Conservation (phyloP, 1,140 invertebrate species). For the Diploscapter pachys region DNA sequence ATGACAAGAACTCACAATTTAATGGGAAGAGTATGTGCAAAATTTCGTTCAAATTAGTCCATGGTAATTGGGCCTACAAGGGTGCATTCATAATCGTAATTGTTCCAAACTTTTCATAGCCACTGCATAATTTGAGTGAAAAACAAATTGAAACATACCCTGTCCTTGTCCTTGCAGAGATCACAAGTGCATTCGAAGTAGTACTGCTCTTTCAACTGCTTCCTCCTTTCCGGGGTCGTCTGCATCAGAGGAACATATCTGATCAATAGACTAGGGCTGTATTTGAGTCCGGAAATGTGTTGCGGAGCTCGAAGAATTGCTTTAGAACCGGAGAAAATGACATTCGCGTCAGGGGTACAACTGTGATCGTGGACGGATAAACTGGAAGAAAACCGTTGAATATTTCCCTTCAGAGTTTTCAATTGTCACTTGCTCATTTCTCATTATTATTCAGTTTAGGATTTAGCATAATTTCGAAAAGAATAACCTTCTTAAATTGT, state of each 20-base stretch:
- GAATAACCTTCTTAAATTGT: too few species aligned
- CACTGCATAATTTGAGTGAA: too few species aligned
- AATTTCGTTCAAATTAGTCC: too few species aligned
- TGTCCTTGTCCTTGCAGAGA: conserved; percentile 4
- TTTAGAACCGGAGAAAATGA: conserved; percentile 14
- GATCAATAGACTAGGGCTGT: not conserved
- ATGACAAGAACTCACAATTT: too few species aligned
- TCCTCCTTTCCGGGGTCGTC: not conserved
- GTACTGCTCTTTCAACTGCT: not conserved
- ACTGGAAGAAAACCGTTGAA: not conserved
- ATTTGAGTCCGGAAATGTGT: not conserved
- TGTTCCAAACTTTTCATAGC: too few species aligned
- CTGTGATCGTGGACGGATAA: conserved; percentile 13
- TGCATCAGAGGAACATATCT: conserved; percentile 4
- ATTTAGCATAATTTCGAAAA: too few species aligned
- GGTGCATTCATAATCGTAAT: too few species aligned
- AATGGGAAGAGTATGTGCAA: too few species aligned
- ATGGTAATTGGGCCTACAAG: too few species aligned
- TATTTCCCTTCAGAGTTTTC: not conserved
- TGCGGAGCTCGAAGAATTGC: conserved; percentile 10
- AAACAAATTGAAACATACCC: not conserved
- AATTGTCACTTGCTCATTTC: not conserved
- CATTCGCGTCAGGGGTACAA: not conserved
- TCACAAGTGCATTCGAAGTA: conserved; percentile 9
- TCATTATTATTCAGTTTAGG: not conserved